Base-by-base conservation (phyloP, 1,140 invertebrate genomes). In the Agrypnia vestita region DNA sequence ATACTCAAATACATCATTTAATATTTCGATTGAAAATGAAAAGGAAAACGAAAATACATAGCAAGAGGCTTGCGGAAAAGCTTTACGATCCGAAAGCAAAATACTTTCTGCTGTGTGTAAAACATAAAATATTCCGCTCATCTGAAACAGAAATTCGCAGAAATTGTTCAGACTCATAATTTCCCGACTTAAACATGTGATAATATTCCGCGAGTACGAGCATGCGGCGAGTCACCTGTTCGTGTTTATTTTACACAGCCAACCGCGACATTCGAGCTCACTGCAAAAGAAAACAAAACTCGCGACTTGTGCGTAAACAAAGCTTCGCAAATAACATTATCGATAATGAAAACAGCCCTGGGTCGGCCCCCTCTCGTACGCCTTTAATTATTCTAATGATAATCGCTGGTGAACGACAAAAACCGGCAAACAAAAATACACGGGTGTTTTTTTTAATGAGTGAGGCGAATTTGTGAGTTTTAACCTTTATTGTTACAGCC, bases 341-440 rank as follows among this genome's bases (percentile, higher is more conserved):
- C 74, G 74, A 76, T 76, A 76, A 76, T 76, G 74, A 76, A 76
- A 49, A 76, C 74, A 62, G 13, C 74, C 74, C 74, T n/a, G 11
- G 71, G 62, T 12, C 10, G n/a, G 8, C 62, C n/a, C 62, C 35
- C 46, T 11, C 15, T 47, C 21, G 17, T 25, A 9, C 15, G 1
- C 25, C 56, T 74, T 13, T 74, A 74, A 74, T 74, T 74, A 74
- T 74, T 74, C 56, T 74, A 46, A 74, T 74, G 51, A 44, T 74
- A 74, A 74, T 56, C 46, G 67, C 19, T 6, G 67, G 47, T 47
- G 15, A 17, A 51, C 46, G 67, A 9, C 21, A 17, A 25, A 15
- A 49, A 44, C 46, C 67, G 46, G 67, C 25, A 35, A 71, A 71
- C 62, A 67, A 67, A 67, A 67, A 67, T 9, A 3, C n/a, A 62